These are phyloP conservation scores for Macrocentrus cingulum DNA, from an alignment of 1,140 invertebrate species.

Conservation along the genomic window DNA sequence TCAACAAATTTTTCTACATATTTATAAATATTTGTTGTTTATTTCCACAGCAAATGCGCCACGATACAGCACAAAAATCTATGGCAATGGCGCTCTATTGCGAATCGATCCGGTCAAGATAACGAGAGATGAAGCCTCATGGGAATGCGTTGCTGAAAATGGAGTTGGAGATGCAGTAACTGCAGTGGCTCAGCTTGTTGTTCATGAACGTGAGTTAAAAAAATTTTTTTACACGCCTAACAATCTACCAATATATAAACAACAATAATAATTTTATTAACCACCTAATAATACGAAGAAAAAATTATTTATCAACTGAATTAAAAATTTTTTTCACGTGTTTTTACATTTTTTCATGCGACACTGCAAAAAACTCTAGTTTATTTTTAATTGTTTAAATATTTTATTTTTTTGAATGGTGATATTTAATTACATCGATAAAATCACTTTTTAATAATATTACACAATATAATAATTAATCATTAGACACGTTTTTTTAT, in stretches of 20 bases:
- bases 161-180: conserved; percentile 91
- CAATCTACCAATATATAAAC: no score
- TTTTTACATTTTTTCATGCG: no score
- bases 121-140: conserved; percentile 82
- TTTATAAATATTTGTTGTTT: background rate
- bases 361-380: no score
- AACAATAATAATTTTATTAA: no score
- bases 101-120: conserved; percentile 88
- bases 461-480: no score
- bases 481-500: background rate
- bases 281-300: no score
- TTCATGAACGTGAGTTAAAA: conserved; percentile 79
- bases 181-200: conserved; percentile 81
- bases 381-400: no score
- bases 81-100: conserved; percentile 76
- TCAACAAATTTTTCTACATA: background rate
- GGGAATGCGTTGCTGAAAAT: conserved; percentile 96
- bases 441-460: no score
- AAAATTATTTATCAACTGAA: no score
- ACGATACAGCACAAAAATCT: conserved; percentile 71
- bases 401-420: no score
- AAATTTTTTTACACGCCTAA: conserved; percentile 7
- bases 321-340: no score
- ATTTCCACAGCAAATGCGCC: conserved; percentile 64
- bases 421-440: no score